Evolutionary conservation across 2,797 vertebrate species (phyloP), one percentile per base, ranked within the genome.

Genomic region (Helostoma temminkii): DNA sequence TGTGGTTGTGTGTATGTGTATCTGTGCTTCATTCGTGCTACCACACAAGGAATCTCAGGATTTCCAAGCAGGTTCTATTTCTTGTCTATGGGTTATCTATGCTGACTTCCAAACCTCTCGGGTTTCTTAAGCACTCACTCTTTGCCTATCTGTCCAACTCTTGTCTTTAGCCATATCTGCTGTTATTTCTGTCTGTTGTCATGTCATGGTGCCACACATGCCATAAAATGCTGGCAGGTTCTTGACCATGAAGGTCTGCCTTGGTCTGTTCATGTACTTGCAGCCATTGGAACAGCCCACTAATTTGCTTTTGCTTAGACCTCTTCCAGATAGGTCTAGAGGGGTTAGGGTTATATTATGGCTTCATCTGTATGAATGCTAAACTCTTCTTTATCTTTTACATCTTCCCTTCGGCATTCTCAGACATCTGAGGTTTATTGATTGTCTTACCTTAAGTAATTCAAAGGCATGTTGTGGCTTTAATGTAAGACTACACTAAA

Each of bases 31-130:
- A 55, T 64, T 61, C 24, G 1, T 60, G 64, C 69, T 62, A 25
- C 49, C 73, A 46, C 75, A 68, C 68, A 79, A 72, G 83, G 91
- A 90, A 92, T 90, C 68, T 59, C 25, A 66, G 52, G 63, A 80
- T 75, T 84, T 85, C 84, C 72, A 85, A 81, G 82, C 80, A 66
- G 62, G 58, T 72, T 91, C 90, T 91, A 89, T 93, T 93, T 93
- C 88, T 92, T 87, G 75, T 90, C 67, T 39, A 49, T 63, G 81
- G 52, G 76, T 86, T 72, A 85, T 84, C 61, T 70, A 60, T 42
- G 72, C 81, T 49, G 67, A 67, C 55, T 57, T 25, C 50, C 47
- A 5, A 25, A 2, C 65, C 34, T 80, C 78, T 90, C 71, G n/a
- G 50, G 71, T 93, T 92, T 88, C 90, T 50, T 11, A 34, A 55